Evolutionary conservation across 2,888 invertebrate species (phyloP).

Genomic region (Cerastis leucographa): DNA sequence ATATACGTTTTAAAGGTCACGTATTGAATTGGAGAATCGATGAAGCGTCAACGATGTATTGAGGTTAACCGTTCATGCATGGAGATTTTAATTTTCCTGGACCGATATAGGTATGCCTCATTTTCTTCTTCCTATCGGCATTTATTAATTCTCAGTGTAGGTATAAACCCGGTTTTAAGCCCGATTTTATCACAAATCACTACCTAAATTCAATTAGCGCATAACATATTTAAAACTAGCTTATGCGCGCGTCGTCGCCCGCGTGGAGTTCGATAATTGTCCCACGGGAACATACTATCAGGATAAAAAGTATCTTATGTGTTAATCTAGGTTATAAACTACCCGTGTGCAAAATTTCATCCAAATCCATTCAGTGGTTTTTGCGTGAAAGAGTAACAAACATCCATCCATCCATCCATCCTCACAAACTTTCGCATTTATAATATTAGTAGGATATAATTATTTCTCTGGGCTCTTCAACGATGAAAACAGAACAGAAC

Average conservation of each 20-base stretch:
- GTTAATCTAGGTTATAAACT: no score
- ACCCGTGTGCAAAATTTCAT: no score
- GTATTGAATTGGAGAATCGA: not conserved
- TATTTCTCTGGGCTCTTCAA: not conserved
- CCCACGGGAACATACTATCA: no score
- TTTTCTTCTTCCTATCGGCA: not conserved
- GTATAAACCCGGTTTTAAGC: not conserved
- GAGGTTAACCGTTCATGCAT: conserved; percentile 12
- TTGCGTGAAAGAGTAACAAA: no score
- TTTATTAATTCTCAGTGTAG: not conserved
- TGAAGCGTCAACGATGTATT: not conserved
- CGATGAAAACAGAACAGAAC: not conserved
- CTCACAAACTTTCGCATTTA: no score
- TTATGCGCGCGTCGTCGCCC: no score
- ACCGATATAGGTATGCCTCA: not conserved
- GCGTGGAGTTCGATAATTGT: no score
- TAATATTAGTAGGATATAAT: no score
- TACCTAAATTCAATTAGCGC: not conserved
- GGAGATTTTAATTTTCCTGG: conserved; percentile 34
- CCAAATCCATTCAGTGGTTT: no score
- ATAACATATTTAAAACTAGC: not conserved
- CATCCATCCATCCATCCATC: no score
- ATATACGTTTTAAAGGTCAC: not conserved
- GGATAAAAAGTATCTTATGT: no score
- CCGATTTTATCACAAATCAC: not conserved